A percentile compares a stretch with the other conserved stretches of the same genome.
Conservation (phyloP, 2,113 vertebrate species). For the Phainopepla nitens region DNA sequence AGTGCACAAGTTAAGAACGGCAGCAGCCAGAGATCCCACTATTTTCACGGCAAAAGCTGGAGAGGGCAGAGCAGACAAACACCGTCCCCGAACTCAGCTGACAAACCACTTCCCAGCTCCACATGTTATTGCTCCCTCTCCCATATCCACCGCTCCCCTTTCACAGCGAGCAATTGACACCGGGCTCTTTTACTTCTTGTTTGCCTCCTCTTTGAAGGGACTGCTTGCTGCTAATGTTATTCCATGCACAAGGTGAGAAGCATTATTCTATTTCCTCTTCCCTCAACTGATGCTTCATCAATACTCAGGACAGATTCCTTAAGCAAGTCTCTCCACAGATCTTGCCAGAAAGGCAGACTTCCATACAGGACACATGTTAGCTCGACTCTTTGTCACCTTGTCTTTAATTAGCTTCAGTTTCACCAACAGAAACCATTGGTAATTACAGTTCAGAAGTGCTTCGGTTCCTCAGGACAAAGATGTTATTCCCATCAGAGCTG, state of each 20-base stretch:
- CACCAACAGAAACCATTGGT: neutral
- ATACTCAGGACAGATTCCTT: neutral
- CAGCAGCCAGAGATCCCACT: neutral
- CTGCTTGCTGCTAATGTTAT: constrained; percentile 15
- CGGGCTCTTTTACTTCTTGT: neutral
- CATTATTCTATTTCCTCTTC: constrained; percentile 35
- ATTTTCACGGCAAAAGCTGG: neutral
- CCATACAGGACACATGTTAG: neutral
- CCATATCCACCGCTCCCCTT: neutral
- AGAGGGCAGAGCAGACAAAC: neutral
- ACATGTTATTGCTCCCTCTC: neutral
- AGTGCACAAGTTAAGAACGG: neutral
- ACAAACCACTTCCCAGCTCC: neutral
- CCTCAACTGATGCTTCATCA: constrained; percentile 18
- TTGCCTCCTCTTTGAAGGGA: neutral
- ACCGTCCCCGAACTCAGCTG: neutral
- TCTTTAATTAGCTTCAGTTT: neutral
- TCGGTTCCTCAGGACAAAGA: neutral
- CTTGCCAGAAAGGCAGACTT: neutral
- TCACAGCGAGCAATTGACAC: constrained; percentile 13
- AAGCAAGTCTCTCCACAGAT: neutral
- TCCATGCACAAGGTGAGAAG: constrained; percentile 9
- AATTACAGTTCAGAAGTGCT: neutral
- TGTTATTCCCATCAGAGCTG: neutral
- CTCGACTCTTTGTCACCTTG: neutral